phyloP scores from a whole-genome alignment of 2,113 vertebrate genomes.

The Tautogolabrus adspersus region DNA sequence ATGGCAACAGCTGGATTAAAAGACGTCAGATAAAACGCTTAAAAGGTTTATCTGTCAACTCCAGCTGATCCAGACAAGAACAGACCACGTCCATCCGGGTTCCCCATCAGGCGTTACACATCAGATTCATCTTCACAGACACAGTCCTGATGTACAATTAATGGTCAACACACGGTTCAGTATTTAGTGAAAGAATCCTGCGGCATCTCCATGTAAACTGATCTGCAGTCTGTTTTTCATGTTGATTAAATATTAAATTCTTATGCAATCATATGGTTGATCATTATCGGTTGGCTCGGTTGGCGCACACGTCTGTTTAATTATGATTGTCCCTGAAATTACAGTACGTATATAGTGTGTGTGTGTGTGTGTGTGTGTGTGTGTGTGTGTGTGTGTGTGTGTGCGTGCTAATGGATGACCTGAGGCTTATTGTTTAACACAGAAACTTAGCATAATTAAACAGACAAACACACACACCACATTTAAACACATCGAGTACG shows the following conservation, averaged over 20 bases:
- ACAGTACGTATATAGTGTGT: background rate
- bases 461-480: constrained; percentile 1
- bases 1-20: too few relatives aligned
- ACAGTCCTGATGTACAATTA: too few relatives aligned
- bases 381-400: constrained; percentile 1
- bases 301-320: background rate
- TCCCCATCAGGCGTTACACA: too few relatives aligned
- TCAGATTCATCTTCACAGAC: too few relatives aligned
- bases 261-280: background rate
- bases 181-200: too few relatives aligned
- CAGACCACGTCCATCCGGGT: too few relatives aligned
- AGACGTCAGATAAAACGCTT: too few relatives aligned
- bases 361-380: background rate
- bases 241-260: background rate
- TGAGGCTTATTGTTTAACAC: background rate
- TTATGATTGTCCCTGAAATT: background rate
- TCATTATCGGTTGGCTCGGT: background rate
- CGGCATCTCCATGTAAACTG: too few relatives aligned
- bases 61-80: too few relatives aligned
- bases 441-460: constrained; percentile 1
- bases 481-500: background rate
- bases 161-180: too few relatives aligned
- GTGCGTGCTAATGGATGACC: background rate
- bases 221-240: background rate
- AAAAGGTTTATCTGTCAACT: too few relatives aligned